Evolutionary conservation across 30 jellyfish, hydroid and myxozoan species (phyloP).

Genomic region (Aurelia aurita complex sp. Pacific): DNA sequence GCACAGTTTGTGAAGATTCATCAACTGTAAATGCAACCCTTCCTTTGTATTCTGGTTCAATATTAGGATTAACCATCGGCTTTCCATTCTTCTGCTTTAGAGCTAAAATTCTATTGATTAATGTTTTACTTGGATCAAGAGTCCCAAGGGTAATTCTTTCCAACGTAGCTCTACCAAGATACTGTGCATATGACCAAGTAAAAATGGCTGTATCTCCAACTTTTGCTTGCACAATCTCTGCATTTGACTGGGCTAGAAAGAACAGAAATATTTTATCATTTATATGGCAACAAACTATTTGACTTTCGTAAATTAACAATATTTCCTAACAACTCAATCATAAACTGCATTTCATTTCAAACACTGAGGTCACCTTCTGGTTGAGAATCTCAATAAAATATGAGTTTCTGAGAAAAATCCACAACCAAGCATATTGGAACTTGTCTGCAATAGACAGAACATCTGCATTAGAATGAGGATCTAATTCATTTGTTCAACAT

Average conservation of each 20-base stretch:
- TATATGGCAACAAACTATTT: too few species aligned
- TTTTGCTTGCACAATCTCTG: conserved; percentile 11
- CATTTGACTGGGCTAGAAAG: background rate
- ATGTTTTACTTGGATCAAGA: too few species aligned
- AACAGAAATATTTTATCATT: background rate
- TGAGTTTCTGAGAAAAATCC: too few species aligned
- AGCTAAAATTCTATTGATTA: background rate
- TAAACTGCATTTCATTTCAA: too few species aligned
- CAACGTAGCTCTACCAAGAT: background rate
- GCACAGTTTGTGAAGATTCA: background rate
- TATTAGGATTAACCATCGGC: conserved; percentile 4
- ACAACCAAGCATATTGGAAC: too few species aligned
- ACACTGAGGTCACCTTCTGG: too few species aligned
- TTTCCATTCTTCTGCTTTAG: background rate
- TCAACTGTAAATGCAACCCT: conserved; percentile 10
- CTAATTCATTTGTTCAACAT: too few species aligned
- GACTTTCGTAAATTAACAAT: too few species aligned
- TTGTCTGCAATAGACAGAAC: too few species aligned
- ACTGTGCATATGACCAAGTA: conserved; percentile 11
- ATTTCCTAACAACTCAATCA: too few species aligned
- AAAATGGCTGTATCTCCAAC: conserved; percentile 41
- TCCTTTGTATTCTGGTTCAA: background rate
- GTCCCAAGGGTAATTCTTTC: background rate
- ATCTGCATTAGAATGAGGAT: too few species aligned
- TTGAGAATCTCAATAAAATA: too few species aligned